Base-by-base conservation (phyloP, 2,888 invertebrate genomes). In the Aleiodes testaceus region DNA sequence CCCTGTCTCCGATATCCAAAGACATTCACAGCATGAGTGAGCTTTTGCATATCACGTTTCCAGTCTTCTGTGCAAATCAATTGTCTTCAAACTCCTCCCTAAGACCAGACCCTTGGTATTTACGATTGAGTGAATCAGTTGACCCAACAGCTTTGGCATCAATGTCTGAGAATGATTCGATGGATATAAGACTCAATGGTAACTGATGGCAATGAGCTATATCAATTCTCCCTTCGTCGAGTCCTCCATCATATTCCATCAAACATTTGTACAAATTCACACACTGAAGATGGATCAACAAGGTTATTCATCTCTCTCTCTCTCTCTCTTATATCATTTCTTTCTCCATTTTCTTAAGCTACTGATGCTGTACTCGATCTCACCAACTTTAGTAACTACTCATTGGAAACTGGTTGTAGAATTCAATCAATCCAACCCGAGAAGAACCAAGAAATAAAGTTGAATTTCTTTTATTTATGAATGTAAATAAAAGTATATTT, bases 221-320 rank as follows among this genome's bases (percentile, higher is more conserved):
- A 26, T 53, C 18, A n/a, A 66, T 47, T 66, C 22, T 75, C 36
- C 36, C 36, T 36, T 11, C 26, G 26, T 26, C 26, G 74, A 77
- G 83, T 83, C 82, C 80, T 83, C 79, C 83, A 83, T 83, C 83
- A 83, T 83, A 79, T 82, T 83, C 83, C 83, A 83, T 83, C 84
- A 83, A 79, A 78, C 75, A 74, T 77, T 80, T 75, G 69, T 77
- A 74, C 65, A 18, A 59, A 59, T 59, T 49, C 49, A 47, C 47
- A 30, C 65, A 65, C 65, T 65, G 14, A 47, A 30, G 26, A 36
- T 36, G 9, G 16, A 59, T 59, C 59, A 59, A 59, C 59, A 59
- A 5, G 7, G 18, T 44, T 63, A 22, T 66, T 44, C 22, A 30
- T 66, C 44, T 47, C 16, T 26, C 26, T 55, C 36, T 64, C 42